Percentiles rank a stretch among this genome's conserved stretches.
phyloP scores from a whole-genome alignment of 64 coral and sea anemone genomes.

The Stichodactyla helianthus region DNA sequence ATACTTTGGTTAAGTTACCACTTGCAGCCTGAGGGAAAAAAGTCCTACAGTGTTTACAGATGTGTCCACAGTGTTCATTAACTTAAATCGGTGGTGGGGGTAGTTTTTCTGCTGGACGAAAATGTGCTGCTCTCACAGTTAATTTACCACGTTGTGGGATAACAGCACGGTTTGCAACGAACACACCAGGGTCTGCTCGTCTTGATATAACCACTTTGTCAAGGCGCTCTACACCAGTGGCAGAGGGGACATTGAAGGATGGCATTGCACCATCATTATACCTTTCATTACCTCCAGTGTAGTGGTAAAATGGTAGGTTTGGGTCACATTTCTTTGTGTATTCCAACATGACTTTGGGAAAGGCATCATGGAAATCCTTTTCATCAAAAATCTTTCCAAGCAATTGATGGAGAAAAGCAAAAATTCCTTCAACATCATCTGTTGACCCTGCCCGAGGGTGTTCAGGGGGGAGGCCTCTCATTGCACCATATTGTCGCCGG shows the following conservation, averaged over 20 bases:
- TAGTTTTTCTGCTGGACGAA: neutral
- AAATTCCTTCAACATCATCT: conserved; percentile 50
- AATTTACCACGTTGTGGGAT: conserved; percentile 31
- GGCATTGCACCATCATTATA: conserved; percentile 13
- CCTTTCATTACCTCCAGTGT: conserved; percentile 26
- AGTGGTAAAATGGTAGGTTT: conserved; percentile 39
- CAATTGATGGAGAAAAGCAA: neutral
- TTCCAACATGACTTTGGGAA: conserved; percentile 14
- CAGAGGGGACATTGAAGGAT: conserved; percentile 42
- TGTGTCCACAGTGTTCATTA: neutral
- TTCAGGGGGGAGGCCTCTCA: conserved; percentile 3
- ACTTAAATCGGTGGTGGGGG: conserved; percentile 5
- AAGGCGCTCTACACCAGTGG: conserved; percentile 24
- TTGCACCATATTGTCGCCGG: conserved; percentile 5
- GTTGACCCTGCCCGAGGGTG: conserved; percentile 30
- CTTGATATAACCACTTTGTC: conserved; percentile 42
- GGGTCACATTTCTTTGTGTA: conserved; percentile 25
- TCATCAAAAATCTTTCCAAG: conserved; percentile 12
- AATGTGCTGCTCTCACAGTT: conserved; percentile 29
- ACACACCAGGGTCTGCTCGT: conserved; percentile 42
- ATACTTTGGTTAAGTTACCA: too few species aligned
- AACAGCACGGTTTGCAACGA: conserved; percentile 31
- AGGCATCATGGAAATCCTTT: conserved; percentile 3
- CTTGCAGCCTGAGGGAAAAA: too few species aligned
- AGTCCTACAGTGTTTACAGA: too few species aligned